A percentile compares a stretch with the other conserved stretches of the same genome.
These are phyloP conservation scores for Myoxocephalus aenaeus DNA, from an alignment of 2,797 vertebrate genomes.

Conservation along the genomic window DNA sequence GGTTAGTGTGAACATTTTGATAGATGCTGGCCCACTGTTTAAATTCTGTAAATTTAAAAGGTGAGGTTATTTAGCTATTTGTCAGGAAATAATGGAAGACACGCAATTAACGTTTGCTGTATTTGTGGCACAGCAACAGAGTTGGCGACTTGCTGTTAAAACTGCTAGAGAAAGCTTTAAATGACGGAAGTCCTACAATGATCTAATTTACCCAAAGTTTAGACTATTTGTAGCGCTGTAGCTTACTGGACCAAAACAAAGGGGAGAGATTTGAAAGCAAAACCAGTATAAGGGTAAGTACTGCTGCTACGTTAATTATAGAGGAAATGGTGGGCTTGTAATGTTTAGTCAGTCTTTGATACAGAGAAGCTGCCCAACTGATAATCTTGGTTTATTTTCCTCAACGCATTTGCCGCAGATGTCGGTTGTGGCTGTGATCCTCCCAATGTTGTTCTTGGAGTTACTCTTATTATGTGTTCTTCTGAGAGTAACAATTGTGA, in stretches of 20 bases:
- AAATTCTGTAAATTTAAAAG: not conserved
- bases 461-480: not conserved
- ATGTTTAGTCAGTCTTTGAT: constrained; percentile 49
- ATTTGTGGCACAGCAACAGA: not conserved
- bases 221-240: constrained; percentile 10
- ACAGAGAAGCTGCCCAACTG: constrained; percentile 17
- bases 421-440: constrained; percentile 1
- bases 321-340: constrained; percentile 48
- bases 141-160: not conserved
- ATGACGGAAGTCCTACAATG: not conserved
- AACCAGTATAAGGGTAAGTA: not conserved
- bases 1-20: not conserved
- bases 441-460: not conserved
- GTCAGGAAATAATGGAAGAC: not conserved
- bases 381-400: constrained; percentile 16
- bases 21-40: not conserved
- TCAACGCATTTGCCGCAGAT: not conserved
- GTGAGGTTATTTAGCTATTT: not conserved
- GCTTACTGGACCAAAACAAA: constrained; percentile 3
- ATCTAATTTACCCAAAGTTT: constrained; percentile 9
- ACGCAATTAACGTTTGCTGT: not conserved
- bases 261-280: constrained; percentile 11
- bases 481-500: not conserved
- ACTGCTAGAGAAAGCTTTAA: not conserved
- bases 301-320: constrained; percentile 26